A percentile compares a stretch with the other conserved stretches of the same genome.
Conservation (phyloP, 2,888 invertebrate genomes). For the Euplexia lucipara region DNA sequence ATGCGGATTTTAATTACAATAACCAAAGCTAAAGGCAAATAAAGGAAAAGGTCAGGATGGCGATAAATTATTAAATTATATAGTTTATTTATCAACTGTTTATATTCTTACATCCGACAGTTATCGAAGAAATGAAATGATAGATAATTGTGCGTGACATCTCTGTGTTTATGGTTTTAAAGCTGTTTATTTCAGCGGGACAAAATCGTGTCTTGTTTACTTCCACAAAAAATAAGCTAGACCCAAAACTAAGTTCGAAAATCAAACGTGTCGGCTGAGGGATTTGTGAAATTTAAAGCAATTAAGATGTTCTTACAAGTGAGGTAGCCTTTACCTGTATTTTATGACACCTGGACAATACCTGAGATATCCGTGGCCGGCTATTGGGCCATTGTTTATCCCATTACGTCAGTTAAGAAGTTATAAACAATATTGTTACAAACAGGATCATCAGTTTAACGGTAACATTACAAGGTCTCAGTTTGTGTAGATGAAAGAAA, state of each 20-base stretch:
- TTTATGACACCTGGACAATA: conserved; percentile 82
- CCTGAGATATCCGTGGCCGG: conserved; percentile 70
- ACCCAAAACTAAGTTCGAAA: conserved; percentile 33
- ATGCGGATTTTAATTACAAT: conserved; percentile 55
- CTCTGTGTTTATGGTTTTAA: conserved; percentile 8
- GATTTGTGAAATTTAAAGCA: conserved; percentile 76
- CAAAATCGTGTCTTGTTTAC: conserved; percentile 8
- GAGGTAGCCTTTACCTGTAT: conserved; percentile 87
- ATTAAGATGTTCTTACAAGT: conserved; percentile 84
- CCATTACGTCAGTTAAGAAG: conserved; percentile 85
- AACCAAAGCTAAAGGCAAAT: conserved; percentile 53
- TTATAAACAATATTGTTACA: conserved; percentile 74
- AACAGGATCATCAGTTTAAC: conserved; percentile 87
- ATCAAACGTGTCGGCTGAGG: conserved; percentile 73
- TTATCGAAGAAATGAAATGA: conserved; percentile 36
- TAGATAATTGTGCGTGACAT: conserved; percentile 40
- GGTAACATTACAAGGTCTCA: conserved; percentile 74
- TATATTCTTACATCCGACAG: conserved; percentile 48
- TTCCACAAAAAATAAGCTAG: conserved; percentile 10
- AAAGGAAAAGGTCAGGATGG: conserved; percentile 50
- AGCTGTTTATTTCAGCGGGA: conserved; percentile 1
- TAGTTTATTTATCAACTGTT: conserved; percentile 33
- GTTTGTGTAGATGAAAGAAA: conserved; percentile 66
- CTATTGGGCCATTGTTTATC: conserved; percentile 80
- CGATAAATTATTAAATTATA: conserved; percentile 47